A percentile compares a stretch with the other conserved stretches of the same genome.
Conservation (phyloP, 2,797 vertebrate genomes). For the Thamnophis elegans region DNA sequence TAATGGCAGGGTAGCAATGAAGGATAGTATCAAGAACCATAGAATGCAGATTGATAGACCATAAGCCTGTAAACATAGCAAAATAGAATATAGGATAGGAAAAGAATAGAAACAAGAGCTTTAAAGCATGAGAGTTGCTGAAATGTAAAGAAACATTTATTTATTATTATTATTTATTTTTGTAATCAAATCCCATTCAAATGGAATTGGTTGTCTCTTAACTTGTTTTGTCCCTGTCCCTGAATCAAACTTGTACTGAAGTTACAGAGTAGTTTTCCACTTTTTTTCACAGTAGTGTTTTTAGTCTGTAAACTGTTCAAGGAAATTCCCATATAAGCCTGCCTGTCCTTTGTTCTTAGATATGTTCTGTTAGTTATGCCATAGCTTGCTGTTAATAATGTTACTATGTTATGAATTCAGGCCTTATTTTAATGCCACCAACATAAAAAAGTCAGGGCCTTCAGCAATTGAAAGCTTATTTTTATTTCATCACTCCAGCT, state of each 20-base stretch:
- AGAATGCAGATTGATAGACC: neutral
- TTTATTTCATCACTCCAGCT: neutral
- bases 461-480: neutral
- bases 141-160: neutral
- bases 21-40: neutral
- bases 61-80: neutral
- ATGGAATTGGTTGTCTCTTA: neutral
- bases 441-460: neutral
- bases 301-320: neutral
- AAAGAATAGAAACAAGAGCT: neutral
- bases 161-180: neutral
- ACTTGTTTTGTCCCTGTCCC: neutral
- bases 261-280: neutral
- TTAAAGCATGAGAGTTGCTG: neutral
- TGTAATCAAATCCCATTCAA: neutral
- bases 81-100: neutral
- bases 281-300: neutral
- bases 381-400: neutral
- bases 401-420: neutral
- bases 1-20: neutral
- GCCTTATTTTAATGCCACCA: neutral
- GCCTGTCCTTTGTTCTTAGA: neutral
- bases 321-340: neutral
- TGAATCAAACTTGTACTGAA: neutral
- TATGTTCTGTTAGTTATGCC: neutral